Base-by-base conservation (phyloP, 2,888 invertebrate species). In the Lordiphosa fenestrarum region DNA sequence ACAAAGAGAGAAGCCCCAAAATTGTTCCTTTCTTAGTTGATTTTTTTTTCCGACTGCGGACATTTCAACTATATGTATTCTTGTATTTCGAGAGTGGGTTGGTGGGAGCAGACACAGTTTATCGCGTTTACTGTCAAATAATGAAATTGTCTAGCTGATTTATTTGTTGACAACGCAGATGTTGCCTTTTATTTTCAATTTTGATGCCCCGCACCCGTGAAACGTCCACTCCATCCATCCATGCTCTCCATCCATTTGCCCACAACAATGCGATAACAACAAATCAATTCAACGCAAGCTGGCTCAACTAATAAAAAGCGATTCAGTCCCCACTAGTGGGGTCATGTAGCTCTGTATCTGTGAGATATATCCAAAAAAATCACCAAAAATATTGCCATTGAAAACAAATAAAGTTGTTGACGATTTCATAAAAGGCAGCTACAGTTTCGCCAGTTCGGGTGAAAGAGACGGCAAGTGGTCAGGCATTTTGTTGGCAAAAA, bases 41-140 rank as follows among this genome's bases (percentile, higher is more conserved):
- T 30, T 9, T 30, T 30, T 30, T 4, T 30, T 30, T 10, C 30
- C 10, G 30, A 30, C 3, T 10, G 30, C 7, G 30, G 10, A 10
- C 9, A 9, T 9, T 30, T 30, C 3, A 3, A 10, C 30, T 9
- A 30, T 10, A 9, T 30, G 10, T 10, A 30, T 25, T 9, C 30
- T 30, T 30, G 4, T 4, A 25, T 30, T 30, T 30, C 10, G 4
- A 9, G 9, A 10, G 30, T 30, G 25, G 7, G 33, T n/a, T 25
- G 33, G 15, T 19, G 10, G 1, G 44, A 15, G 33, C 5, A 6
- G 15, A 68, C 60, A 81, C 78, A 84, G 84, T 81, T 81, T 84
- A 81, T 83, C 84, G 81, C 81, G 82, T 81, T 81, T 81, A 81
- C 78, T 81, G 81, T 77, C 81, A 83, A 81, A 84, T 81, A 81